A percentile compares a stretch with the other conserved stretches of the same genome.
Conservation (phyloP, 2,888 invertebrate species). For the Gymnocheta viridis region DNA sequence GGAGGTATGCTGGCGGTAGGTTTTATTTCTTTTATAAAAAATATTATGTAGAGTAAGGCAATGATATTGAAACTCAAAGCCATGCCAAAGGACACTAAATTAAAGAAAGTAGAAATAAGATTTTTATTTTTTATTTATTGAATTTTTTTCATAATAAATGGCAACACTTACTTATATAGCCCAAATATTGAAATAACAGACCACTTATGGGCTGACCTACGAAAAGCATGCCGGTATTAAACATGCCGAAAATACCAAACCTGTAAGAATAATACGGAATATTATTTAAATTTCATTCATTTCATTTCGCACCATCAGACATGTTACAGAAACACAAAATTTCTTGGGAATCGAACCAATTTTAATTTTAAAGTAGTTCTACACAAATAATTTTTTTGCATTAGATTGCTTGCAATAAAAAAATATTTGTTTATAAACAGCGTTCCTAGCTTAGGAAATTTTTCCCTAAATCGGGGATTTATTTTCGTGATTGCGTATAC, state of each 20-base stretch:
- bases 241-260: conserved; percentile 81
- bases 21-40: conserved; percentile 79
- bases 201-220: conserved; percentile 80
- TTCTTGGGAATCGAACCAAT: no score
- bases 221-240: conserved; percentile 78
- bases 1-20: conserved; percentile 63
- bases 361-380: no score
- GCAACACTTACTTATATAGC: conserved; percentile 78
- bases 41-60: conserved; percentile 79
- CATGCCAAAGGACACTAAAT: conserved; percentile 78
- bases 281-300: not conserved
- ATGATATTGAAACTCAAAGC: conserved; percentile 78
- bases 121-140: no score
- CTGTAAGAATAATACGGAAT: conserved; percentile 57
- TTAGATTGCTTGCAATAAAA: no score
- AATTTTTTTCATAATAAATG: no score
- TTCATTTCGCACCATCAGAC: no score
- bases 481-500: no score
- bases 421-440: no score
- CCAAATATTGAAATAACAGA: conserved; percentile 76
- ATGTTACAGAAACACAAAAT: no score
- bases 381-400: no score
- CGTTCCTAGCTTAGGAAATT: no score
- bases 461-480: no score
- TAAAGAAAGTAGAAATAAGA: not conserved